Base-by-base conservation (phyloP, 2,888 invertebrate species). In the Pollenia labialis region DNA sequence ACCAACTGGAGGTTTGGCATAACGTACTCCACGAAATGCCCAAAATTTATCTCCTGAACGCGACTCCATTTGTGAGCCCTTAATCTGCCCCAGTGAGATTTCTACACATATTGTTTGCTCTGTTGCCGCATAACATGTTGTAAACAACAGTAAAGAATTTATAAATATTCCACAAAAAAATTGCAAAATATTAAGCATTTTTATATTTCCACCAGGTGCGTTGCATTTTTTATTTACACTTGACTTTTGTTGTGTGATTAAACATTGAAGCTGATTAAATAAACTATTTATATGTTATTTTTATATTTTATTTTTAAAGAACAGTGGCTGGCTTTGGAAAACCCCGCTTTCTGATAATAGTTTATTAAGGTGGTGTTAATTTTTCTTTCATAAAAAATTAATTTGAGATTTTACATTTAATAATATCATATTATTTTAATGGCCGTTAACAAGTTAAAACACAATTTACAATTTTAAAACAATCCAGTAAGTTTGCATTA, bases 11-110 rank as follows among this genome's bases (percentile, higher is more conserved):
- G 92, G 88, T 32, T 92, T 87, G 0, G 91, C 93, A 87, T 92
- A 93, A 6, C 91, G 91, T 50, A 93, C 91, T 62, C 92, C 92
- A 1, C 91, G 92, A 87, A 93, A 93, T 7, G 92, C 91, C 64
- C 90, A 88, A 62, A 92, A 92, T 2, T 87, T 50, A 12, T 76
- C 40, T 0, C 91, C 92, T 48, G 90, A 87, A 11, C 92, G 88
- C 0, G 92, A 89, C 9, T 88, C 88, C 16, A 92, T 85, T 32
- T 82, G 80, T 2, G 88, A 82, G 8, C 93, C 93, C 4, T 89
- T 89, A 11, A 93, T 81, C 2, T 88, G 87, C 3, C 93, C 93
- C 71, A 92, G 75, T 0, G 88, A 87, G 93, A 91, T 89, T 1
- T 88, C 87, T 0, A 92, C 89, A 46, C 89, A 88, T 32, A 91